phyloP scores from a whole-genome alignment of 2,113 vertebrate genomes.

The Fulmarus glacialis region DNA sequence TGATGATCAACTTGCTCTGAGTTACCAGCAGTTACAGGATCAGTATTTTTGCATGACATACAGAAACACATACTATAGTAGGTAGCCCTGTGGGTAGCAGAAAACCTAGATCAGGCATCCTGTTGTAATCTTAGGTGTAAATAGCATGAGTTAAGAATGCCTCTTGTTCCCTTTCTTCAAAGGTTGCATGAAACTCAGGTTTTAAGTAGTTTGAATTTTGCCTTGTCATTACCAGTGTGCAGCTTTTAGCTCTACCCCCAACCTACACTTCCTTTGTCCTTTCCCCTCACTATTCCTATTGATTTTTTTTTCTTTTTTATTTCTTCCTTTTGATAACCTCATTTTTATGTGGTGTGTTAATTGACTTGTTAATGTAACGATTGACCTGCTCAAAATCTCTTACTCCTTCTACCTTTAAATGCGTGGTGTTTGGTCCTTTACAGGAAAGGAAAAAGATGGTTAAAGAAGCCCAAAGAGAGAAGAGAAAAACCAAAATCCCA shows the following conservation, averaged over 20 bases:
- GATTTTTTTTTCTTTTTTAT: background rate
- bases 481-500: conserved; percentile 88
- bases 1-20: background rate
- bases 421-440: background rate
- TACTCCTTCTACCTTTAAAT: background rate
- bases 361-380: background rate
- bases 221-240: background rate
- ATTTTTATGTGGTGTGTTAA: background rate
- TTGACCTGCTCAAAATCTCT: background rate
- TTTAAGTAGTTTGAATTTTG: background rate
- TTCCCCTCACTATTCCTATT: background rate
- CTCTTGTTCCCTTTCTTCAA: background rate
- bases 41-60: background rate
- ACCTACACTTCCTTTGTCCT: background rate
- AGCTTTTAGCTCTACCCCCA: background rate
- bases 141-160: background rate
- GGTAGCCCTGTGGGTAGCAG: background rate
- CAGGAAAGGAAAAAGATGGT: conserved; percentile 90
- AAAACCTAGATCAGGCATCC: background rate
- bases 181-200: background rate
- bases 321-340: background rate
- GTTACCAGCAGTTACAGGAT: background rate
- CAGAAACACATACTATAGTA: background rate
- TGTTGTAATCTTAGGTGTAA: background rate
- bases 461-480: conserved; percentile 94